Percentiles rank a stretch among this genome's conserved stretches.
phyloP scores from a whole-genome alignment of 2,113 vertebrate genomes.

The Uropsilus gracilis region DNA sequence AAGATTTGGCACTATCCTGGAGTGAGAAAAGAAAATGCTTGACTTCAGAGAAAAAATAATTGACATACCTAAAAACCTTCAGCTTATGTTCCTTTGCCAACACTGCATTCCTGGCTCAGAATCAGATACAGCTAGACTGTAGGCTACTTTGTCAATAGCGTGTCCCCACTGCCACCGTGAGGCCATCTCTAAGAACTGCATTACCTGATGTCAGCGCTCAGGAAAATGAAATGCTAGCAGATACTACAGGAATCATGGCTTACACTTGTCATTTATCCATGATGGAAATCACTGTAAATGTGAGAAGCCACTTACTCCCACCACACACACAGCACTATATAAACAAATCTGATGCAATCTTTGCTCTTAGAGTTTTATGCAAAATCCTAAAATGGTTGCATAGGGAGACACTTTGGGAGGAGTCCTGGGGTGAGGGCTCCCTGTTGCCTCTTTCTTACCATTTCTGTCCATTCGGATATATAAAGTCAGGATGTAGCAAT shows the following conservation, averaged over 20 bases:
- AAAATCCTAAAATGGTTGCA: neutral
- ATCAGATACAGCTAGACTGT: neutral
- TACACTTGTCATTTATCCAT: neutral
- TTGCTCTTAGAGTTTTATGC: neutral
- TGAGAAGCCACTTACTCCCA: neutral
- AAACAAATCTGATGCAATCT: neutral
- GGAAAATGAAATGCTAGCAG: neutral
- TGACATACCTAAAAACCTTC: neutral
- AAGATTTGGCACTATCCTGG: neutral
- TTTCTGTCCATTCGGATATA: neutral
- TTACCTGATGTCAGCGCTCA: neutral
- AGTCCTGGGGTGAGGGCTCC: neutral
- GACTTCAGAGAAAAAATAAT: neutral
- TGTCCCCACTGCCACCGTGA: slow-evolving; percentile 31
- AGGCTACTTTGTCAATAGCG: neutral
- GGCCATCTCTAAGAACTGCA: neutral
- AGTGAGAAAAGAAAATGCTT: neutral
- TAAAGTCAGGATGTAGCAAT: neutral
- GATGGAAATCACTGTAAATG: neutral
- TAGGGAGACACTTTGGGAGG: neutral
- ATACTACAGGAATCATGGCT: neutral
- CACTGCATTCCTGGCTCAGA: neutral
- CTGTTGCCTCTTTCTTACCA: neutral
- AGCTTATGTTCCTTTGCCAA: neutral
- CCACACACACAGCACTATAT: neutral